Evolutionary conservation across 2,888 invertebrate species (phyloP), one percentile per base, ranked within the genome.

Genomic region (Tyria jacobaeae): DNA sequence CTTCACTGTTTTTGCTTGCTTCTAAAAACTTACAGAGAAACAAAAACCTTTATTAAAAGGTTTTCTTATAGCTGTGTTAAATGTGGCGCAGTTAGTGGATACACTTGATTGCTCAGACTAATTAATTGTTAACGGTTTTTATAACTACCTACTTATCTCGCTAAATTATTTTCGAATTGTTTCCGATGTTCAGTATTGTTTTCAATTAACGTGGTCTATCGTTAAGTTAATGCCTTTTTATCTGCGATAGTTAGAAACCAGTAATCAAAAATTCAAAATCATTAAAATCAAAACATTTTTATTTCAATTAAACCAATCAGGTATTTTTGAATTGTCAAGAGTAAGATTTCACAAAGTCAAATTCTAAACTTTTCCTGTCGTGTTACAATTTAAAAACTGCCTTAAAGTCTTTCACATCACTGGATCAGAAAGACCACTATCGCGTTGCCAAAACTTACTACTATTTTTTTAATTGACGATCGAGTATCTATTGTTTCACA

Each of bases 391-490:
- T n/a, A n/a, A n/a, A n/a, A n/a, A n/a, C n/a, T n/a, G n/a, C n/a
- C n/a, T n/a, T n/a, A n/a, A n/a, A n/a, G n/a, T 48, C 50, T 31
- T 25, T 53, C 3, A 41, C 41, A 44, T 1, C 21, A 44, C 21
- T 41, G 41, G 0, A 10, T 10, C 12, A 44, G 4, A 60, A 15
- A 59, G 44, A 71, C 67, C 76, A 70, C 76, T 9, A 66, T 59
- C 27, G 47, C 66, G 75, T 59, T 81, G 81, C 81, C 81, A 81
- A 81, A 76, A 67, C 64, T 63, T 60, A 72, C 60, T 64, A 70
- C 75, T 79, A 73, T 74, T 70, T 71, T 74, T 71, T 81, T 79
- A 76, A 81, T 78, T 70, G 58, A 53, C 50, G n/a, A 51, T 58
- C 41, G 24, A 10, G 69, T 66, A 6, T 65, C 66, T 79, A 71